Base-by-base conservation (phyloP, 2,888 invertebrate species). In the Drosophila villosipedis region DNA sequence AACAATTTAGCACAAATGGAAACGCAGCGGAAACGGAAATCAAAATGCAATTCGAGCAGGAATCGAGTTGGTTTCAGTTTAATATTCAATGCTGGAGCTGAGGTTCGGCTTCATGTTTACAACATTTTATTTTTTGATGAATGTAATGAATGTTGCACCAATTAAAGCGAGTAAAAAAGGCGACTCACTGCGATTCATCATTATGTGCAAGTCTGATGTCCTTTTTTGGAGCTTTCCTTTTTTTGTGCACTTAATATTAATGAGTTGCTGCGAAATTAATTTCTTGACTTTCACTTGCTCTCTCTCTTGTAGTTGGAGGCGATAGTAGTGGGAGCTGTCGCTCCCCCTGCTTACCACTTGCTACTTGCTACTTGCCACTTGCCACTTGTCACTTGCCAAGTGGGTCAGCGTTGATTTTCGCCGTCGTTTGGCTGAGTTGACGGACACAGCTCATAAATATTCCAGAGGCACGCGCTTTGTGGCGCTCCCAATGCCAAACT, bases 351-450 rank as follows among this genome's bases (percentile, higher is more conserved):
- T 60, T 47, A 9, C 47, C 25, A 16, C 47, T 16, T 25, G 22
- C 47, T 3, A 43, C n/a, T 43, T 19, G 70, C 81, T 79, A 89
- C 80, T 82, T 47, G 67, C 82, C 80, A 85, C 80, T 82, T 47
- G 47, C 25, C 25, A 25, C 80, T 82, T 82, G 84, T 72, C 64
- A 64, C 61, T 62, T 19, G 70, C 76, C 85, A 86, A 86, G 73
- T 90, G 85, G 89, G 85, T 90, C 90, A 86, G 77, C 89, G 90
- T 88, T 85, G 89, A 88, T 81, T 85, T 88, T 80, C 85, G 88
- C 67, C 68, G 76, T 62, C 67, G 55, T 61, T 28, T 52, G 41
- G 28, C 65, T 60, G 71, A 64, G 41, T 78, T 78, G 76, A 72
- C 69, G 70, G 72, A 50, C 69, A 73, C 78, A 78, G 76, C 85